Percentiles rank a stretch among this genome's conserved stretches.
These are phyloP conservation scores for Parazoanthus darwini DNA, from an alignment of 92 coral and sea anemone species.

Conservation along the genomic window DNA sequence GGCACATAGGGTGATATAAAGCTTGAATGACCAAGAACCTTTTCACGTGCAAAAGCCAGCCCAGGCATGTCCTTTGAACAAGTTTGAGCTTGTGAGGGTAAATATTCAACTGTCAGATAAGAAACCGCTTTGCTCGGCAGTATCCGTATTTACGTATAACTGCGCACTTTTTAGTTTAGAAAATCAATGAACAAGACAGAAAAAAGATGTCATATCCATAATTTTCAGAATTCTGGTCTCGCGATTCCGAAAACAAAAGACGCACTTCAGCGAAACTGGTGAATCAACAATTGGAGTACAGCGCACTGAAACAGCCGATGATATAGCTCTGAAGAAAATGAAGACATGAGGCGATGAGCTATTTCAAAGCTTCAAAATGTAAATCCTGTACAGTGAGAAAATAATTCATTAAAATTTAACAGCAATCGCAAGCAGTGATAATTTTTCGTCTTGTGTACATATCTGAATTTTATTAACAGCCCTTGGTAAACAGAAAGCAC, in stretches of 20 bases:
- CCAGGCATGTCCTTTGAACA: constrained; percentile 26
- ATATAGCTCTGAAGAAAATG: neutral
- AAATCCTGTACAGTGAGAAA: neutral
- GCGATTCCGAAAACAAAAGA: constrained; percentile 26
- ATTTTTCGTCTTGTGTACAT: neutral
- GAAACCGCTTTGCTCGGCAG: neutral
- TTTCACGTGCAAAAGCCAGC: constrained; percentile 18
- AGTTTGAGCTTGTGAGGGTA: neutral
- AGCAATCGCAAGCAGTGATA: neutral
- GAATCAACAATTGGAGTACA: neutral
- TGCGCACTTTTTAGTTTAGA: neutral
- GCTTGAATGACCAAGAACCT: constrained; percentile 26
- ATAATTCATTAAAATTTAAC: neutral
- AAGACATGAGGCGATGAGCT: neutral
- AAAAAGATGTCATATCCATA: neutral
- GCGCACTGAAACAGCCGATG: neutral
- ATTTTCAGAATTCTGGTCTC: neutral
- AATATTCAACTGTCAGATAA: neutral
- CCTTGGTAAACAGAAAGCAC: constrained; percentile 26
- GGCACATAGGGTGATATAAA: constrained; percentile 13
- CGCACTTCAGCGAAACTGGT: constrained; percentile 10
- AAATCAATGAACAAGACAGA: neutral
- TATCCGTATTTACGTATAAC: neutral
- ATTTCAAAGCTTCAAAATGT: neutral
- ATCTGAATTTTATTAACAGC: constrained; percentile 7